Percentiles rank a stretch among this genome's conserved stretches.
Conservation (phyloP, 2,113 vertebrate genomes). For the pig (Sus scrofa) region DNA sequence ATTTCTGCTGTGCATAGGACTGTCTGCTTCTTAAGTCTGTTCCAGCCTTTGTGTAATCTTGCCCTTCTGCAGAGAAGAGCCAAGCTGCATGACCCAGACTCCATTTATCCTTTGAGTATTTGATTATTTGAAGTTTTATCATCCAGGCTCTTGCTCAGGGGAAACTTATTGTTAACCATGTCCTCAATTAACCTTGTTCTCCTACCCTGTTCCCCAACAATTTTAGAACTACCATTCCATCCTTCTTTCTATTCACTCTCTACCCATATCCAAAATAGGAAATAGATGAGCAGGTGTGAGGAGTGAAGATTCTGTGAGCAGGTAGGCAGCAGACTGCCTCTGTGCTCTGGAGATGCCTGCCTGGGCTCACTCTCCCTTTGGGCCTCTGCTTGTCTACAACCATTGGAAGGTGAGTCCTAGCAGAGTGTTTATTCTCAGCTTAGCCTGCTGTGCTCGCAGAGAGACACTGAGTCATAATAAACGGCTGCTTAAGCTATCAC, state of each 20-base stretch:
- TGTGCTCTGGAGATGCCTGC: neutral
- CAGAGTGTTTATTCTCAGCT: neutral
- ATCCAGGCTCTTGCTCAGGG: neutral
- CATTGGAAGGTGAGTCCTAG: neutral
- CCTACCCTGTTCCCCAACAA: neutral
- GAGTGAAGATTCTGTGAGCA: neutral
- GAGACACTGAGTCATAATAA: constrained; percentile 3
- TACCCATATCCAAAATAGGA: neutral
- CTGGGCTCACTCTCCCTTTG: neutral
- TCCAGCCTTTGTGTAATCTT: neutral
- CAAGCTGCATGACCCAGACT: neutral
- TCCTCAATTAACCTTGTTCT: neutral
- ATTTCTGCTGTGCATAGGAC: neutral
- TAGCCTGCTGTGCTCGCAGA: neutral
- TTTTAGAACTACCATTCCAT: neutral
- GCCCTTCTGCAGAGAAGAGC: neutral
- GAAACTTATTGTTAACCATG: neutral
- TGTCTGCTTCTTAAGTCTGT: neutral
- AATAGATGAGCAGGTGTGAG: neutral
- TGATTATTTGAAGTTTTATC: constrained; percentile 45
- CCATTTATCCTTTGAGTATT: neutral
- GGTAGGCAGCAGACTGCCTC: neutral
- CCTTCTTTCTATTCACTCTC: neutral
- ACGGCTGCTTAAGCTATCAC: neutral
- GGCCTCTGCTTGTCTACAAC: neutral